Conservation (phyloP, 2,113 vertebrate genomes). For the Bostrychus sinensis region DNA sequence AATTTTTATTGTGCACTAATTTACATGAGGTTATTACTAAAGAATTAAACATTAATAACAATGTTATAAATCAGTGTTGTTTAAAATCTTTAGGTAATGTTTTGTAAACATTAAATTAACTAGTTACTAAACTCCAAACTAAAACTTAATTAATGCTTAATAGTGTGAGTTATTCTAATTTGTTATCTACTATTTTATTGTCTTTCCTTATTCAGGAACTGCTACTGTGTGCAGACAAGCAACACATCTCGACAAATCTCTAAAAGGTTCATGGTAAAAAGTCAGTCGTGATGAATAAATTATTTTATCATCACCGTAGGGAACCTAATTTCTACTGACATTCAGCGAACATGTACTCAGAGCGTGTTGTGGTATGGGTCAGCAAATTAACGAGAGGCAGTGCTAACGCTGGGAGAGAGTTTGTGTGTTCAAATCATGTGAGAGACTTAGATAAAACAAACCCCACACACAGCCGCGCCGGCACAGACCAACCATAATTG, state of each 20-base stretch:
- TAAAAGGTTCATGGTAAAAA: slow-evolving; percentile 49
- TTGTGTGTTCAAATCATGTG: slow-evolving; percentile 12
- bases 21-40: too few relatives aligned
- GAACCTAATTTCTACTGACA: slow-evolving; percentile 71
- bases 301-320: slow-evolving; percentile 69
- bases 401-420: background rate
- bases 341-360: slow-evolving; percentile 62
- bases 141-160: too few relatives aligned
- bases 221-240: slow-evolving; percentile 2
- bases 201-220: background rate
- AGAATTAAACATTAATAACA: too few relatives aligned
- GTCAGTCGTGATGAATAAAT: slow-evolving; percentile 77
- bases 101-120: too few relatives aligned
- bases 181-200: too few relatives aligned
- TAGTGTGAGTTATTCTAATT: too few relatives aligned
- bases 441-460: slow-evolving; percentile 69
- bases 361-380: slow-evolving; percentile 62
- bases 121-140: too few relatives aligned
- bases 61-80: too few relatives aligned
- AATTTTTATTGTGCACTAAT: too few relatives aligned
- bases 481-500: slow-evolving; percentile 71
- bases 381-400: slow-evolving; percentile 61
- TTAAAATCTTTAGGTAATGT: too few relatives aligned
- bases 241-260: slow-evolving; percentile 5
- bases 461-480: slow-evolving; percentile 49